phyloP scores from a whole-genome alignment of 2,113 vertebrate species.

The Calypte anna region DNA sequence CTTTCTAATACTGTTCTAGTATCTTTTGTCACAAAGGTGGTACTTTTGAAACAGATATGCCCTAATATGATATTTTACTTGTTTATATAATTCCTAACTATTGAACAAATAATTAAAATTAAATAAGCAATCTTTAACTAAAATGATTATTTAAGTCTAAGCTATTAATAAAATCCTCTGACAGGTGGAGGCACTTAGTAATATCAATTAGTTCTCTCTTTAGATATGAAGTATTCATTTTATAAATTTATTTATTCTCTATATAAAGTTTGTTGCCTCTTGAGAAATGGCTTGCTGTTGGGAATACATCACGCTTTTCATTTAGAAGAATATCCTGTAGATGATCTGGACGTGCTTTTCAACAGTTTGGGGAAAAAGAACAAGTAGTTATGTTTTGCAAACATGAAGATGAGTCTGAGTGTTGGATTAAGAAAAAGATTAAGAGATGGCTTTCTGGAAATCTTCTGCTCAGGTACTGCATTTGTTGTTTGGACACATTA shows the following conservation, averaged over 20 bases:
- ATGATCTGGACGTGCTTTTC: background rate
- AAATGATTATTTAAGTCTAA: conserved; percentile 63
- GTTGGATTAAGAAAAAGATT: conserved; percentile 70
- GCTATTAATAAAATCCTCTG: conserved; percentile 56
- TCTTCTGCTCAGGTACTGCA: conserved; percentile 35
- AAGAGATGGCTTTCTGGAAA: conserved; percentile 45
- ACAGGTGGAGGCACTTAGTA: conserved; percentile 67
- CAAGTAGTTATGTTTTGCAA: conserved; percentile 53
- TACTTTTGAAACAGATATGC: background rate
- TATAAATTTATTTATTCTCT: conserved; percentile 78
- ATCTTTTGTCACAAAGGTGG: background rate
- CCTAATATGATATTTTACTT: background rate
- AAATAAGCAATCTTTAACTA: conserved; percentile 17
- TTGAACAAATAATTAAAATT: background rate
- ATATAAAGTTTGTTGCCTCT: conserved; percentile 72
- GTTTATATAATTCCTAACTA: background rate
- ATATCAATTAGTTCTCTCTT: conserved; percentile 72
- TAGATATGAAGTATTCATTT: conserved; percentile 72
- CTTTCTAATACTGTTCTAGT: background rate
- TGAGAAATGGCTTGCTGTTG: conserved; percentile 43
- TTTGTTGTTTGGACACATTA: background rate
- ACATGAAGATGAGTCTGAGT: conserved; percentile 48
- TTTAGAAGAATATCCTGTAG: background rate
- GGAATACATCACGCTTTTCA: conserved; percentile 26
- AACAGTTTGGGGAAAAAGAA: conserved; percentile 20